Evolutionary conservation across 1,140 invertebrate genomes (phyloP), one percentile per base, ranked within the genome.

Genomic region (Tetramorium alpestre): DNA sequence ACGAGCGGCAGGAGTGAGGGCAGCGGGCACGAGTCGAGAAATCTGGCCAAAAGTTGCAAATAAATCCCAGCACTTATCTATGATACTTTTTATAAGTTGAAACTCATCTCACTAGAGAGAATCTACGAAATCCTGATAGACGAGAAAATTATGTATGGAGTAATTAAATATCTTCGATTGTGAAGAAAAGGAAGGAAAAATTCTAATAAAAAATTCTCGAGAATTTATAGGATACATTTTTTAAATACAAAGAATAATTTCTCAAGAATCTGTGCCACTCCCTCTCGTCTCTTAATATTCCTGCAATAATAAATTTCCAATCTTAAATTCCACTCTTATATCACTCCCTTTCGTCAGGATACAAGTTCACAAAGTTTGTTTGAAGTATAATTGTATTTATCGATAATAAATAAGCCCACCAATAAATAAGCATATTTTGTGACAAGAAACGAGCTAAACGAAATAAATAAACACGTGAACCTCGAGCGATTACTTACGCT

Each of bases 401-500:
- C 16, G 3, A n/a, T 22, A 22, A 22, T 22, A 22, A 22, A 22
- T 22, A 22, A 22, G 22, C 2, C 62, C 28, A 62, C 33, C 10
- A 1, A 13, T 33, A 62, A 18, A 25, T 58, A 10, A 58, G 1
- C 4, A 62, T 10, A 75, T 56, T 25, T 84, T 49, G 16, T 47
- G 7, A 18, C 51, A 33, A 25, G 11, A 64, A 84, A 22, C 64
- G 25, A 69, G 0, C n/a, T 73, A 11, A 67, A 1, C 41, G 33
- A 25, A 6, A 47, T 70, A 56, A 62, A 76, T 44, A 44, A 60
- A 51, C 22, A 56, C 33, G 13, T 56, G 11, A 13, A 11, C 0
- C 10, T 16, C 11, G 13, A 10, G 33, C 41, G 33, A 69, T 44
- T 88, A 95, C 95, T 95, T 94, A 95, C 95, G 95, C 95, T 92